Conservation (phyloP, 2,888 invertebrate species). For the Anaspis maculata region DNA sequence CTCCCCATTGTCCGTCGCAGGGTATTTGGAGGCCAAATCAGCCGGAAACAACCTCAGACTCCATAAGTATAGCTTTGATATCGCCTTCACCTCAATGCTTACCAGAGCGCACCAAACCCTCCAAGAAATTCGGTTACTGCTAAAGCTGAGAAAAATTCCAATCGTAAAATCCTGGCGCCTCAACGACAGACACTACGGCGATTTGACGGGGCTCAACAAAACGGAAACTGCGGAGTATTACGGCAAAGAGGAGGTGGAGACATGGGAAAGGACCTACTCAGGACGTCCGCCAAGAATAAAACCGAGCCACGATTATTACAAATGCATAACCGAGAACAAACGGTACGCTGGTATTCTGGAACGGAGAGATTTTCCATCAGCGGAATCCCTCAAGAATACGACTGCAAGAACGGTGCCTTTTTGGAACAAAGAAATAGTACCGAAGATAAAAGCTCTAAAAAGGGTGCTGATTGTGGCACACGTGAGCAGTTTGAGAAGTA, state of each 20-base stretch:
- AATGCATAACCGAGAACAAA: conserved; percentile 65
- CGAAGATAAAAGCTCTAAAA: conserved; percentile 69
- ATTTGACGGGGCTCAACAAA: conserved; percentile 77
- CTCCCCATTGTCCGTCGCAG: conserved; percentile 51
- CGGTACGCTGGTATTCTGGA: conserved; percentile 65
- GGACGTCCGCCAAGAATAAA: conserved; percentile 77
- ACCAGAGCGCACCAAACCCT: conserved; percentile 71
- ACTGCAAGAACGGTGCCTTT: conserved; percentile 76
- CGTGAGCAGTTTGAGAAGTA: conserved; percentile 77
- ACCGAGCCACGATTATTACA: conserved; percentile 64
- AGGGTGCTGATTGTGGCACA: conserved; percentile 76
- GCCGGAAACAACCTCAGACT: conserved; percentile 68
- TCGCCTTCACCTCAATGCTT: conserved; percentile 73
- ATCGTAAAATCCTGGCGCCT: conserved; percentile 71
- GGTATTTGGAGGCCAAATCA: conserved; percentile 56
- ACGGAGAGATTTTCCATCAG: conserved; percentile 67
- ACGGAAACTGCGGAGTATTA: conserved; percentile 77
- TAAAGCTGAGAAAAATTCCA: conserved; percentile 59
- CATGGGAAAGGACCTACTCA: conserved; percentile 80
- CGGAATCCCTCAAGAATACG: conserved; percentile 74
- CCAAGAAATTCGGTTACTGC: conserved; percentile 56
- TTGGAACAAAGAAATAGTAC: conserved; percentile 77
- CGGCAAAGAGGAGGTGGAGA: conserved; percentile 68
- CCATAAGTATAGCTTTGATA: conserved; percentile 63
- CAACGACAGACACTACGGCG: conserved; percentile 83